These are phyloP conservation scores for Seladonia tumulorum DNA, from an alignment of 2,888 invertebrate genomes.

Conservation along the genomic window DNA sequence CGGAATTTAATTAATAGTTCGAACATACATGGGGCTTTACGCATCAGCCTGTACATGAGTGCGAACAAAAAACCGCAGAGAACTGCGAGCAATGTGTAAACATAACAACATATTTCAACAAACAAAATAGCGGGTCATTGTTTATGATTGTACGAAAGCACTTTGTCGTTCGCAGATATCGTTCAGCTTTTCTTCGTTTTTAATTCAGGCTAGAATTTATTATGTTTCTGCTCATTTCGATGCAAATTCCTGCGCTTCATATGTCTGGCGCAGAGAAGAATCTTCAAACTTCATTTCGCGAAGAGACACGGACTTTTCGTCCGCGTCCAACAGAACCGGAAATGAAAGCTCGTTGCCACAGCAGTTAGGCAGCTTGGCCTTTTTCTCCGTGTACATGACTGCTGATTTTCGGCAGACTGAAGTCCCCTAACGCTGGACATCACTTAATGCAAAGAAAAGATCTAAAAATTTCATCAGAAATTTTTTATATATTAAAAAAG, in stretches of 20 bases:
- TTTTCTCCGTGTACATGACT: background rate
- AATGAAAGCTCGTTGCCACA: background rate
- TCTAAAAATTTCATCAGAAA: too few relatives aligned
- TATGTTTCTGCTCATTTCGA: background rate
- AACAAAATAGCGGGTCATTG: background rate
- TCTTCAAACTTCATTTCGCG: background rate
- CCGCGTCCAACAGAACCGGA: background rate
- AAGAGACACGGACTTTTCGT: background rate
- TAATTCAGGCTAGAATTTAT: conserved; percentile 3
- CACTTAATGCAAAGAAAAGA: too few relatives aligned
- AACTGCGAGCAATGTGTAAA: background rate
- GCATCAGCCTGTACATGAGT: background rate
- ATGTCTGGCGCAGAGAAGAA: background rate
- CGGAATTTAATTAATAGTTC: conserved; percentile 48
- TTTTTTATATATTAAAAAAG: too few relatives aligned
- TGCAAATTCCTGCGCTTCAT: background rate
- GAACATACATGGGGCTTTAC: background rate
- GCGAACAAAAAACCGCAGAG: background rate
- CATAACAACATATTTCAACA: too few relatives aligned
- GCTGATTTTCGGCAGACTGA: background rate
- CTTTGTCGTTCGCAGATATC: background rate
- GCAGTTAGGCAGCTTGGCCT: background rate
- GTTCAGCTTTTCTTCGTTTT: background rate
- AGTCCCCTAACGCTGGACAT: too few relatives aligned
- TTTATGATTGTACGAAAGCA: background rate